Evolutionary conservation across 1,140 invertebrate species (phyloP), one percentile per base, ranked within the genome.

Genomic region (Oreohelix idahoensis): DNA sequence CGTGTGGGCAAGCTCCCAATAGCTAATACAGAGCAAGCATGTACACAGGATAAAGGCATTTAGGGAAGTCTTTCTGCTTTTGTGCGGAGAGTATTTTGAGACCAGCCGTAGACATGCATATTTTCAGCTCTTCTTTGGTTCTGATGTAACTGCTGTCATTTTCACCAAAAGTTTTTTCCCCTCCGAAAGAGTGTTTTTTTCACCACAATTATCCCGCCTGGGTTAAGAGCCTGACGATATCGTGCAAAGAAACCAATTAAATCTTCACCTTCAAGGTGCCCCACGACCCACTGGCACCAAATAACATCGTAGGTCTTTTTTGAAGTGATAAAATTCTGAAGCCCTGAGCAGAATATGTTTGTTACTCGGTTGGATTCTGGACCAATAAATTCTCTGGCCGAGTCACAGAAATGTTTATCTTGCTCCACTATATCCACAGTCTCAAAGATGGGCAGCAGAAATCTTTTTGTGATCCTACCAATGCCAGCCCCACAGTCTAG

Each of bases 401-500:
- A 93, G 75, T 96, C 95, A 51, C 98, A 92, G 93, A 99, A 99
- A 74, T 95, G 95, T 83, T 95, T 93, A 93, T 97, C 97, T 90
- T 98, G 97, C 93, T 99, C 98, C 0, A 99, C 96, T 88, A 99
- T 94, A 94, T 99, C 98, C 10, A 99, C 96, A 85, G 94, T 95
- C 20, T 95, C 93, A 92, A 99, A 99, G 87, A 95, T 93, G 83
- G 96, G 95, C n/a, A 96, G 93, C 8, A 99, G 93, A n/a, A 99
- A 93, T 90, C 97, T 94, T 91, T 98, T 97, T 10, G 97, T 96
- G 39, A 99, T 96, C 88, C 98, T 93, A 20, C 98, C 98, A 88
- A 99, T 99, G 0, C 98, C 98, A 45, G 98, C 96, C 23, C 98
- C 98, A 93, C 98, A 99, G 90, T 99, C 98, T 26, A 99, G 91